A percentile compares a stretch with the other conserved stretches of the same genome.
Evolutionary conservation across 2,888 invertebrate genomes (phyloP).

Genomic region (Psococerastis gibbosa): DNA sequence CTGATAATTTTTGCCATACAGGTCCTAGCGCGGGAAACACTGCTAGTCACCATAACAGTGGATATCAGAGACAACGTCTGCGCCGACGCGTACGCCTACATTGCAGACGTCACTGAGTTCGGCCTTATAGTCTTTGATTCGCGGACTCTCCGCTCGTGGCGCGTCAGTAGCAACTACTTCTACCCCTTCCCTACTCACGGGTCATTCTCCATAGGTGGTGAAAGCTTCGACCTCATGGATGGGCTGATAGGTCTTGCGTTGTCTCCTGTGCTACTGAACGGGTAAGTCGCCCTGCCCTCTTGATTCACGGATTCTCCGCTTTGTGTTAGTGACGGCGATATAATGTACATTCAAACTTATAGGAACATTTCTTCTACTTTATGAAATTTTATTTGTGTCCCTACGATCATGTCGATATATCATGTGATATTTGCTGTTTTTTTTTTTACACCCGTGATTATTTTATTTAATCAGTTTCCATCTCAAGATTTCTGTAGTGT

Average conservation of each 20-base stretch:
- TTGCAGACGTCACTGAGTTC: slow-evolving; percentile 45
- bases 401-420: too few relatives aligned
- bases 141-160: slow-evolving; percentile 34
- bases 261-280: not conserved
- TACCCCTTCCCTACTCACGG: slow-evolving; percentile 45
- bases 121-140: slow-evolving; percentile 45
- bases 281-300: too few relatives aligned
- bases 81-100: slow-evolving; percentile 41
- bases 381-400: too few relatives aligned
- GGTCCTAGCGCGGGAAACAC: slow-evolving; percentile 26
- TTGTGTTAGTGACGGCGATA: too few relatives aligned
- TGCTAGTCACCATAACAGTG: slow-evolving; percentile 43
- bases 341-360: too few relatives aligned
- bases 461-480: too few relatives aligned
- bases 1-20: too few relatives aligned
- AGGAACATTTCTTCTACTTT: not conserved
- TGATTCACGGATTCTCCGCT: too few relatives aligned
- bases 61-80: slow-evolving; percentile 38
- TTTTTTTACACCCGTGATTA: too few relatives aligned
- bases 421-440: too few relatives aligned
- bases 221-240: slow-evolving; percentile 52
- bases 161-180: slow-evolving; percentile 38
- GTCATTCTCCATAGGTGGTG: slow-evolving; percentile 39
- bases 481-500: too few relatives aligned
- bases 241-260: slow-evolving; percentile 31